Evolutionary conservation across 1,140 invertebrate genomes (phyloP).

Genomic region (Paramacrobiotus metropolitanus): DNA sequence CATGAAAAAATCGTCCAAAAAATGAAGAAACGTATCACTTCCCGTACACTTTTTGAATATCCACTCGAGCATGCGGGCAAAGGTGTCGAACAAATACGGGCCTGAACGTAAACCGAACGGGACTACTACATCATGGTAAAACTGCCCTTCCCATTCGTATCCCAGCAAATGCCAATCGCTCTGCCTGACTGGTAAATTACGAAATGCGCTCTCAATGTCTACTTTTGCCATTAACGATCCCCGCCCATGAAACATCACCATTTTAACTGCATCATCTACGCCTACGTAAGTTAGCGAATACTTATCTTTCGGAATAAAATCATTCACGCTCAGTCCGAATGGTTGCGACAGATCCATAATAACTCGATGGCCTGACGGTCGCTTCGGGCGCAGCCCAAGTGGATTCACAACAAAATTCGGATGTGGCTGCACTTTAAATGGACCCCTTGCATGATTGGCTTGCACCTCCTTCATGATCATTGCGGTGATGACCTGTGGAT

Average conservation of each 20-base stretch:
- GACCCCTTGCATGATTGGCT: neutral
- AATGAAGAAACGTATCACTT: too few species aligned
- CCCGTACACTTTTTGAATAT: too few species aligned
- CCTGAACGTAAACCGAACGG: neutral
- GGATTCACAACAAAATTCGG: neutral
- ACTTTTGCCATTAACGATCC: neutral
- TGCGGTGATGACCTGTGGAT: neutral
- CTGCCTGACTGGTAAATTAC: neutral
- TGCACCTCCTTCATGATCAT: neutral
- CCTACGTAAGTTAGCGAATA: neutral
- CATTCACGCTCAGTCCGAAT: neutral
- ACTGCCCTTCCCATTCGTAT: neutral
- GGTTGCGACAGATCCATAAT: neutral
- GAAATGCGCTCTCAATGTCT: neutral
- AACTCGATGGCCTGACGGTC: neutral
- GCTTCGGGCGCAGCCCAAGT: neutral
- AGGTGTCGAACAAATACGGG: neutral
- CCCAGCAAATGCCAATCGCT: neutral
- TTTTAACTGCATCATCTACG: neutral
- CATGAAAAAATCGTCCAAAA: too few species aligned
- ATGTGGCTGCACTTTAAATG: neutral
- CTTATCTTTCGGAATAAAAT: neutral
- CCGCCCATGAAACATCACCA: neutral
- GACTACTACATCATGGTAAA: neutral
- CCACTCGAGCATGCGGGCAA: too few species aligned